Evolutionary conservation across 2,113 vertebrate genomes (phyloP).

Genomic region (Oreochromis tanganicae): DNA sequence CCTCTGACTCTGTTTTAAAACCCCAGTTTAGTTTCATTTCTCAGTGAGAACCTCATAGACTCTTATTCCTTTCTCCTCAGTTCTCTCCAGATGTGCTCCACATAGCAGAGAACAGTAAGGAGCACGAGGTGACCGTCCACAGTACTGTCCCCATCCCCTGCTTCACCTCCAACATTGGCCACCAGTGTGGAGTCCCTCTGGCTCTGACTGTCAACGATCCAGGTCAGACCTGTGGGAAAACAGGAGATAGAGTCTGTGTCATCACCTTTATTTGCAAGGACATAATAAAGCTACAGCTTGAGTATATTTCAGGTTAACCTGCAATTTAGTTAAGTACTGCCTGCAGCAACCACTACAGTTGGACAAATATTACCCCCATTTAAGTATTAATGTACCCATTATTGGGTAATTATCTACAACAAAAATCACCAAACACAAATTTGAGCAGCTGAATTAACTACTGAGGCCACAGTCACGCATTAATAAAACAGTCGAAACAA

Average conservation of each 20-base stretch:
- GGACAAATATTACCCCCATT: background rate
- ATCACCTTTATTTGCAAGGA: background rate
- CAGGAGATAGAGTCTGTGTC: background rate
- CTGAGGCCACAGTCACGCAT: accelerated
- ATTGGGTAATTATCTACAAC: background rate
- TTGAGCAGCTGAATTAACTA: background rate
- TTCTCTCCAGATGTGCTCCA: slow-evolving; percentile 76
- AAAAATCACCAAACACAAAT: background rate
- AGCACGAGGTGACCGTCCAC: slow-evolving; percentile 71
- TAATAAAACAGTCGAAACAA: background rate
- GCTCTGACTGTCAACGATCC: slow-evolving; percentile 66
- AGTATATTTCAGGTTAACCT: background rate
- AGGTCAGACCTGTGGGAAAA: slow-evolving; percentile 52
- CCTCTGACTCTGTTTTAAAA: background rate
- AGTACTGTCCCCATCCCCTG: slow-evolving; percentile 77
- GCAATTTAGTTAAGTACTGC: background rate
- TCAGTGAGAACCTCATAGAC: background rate
- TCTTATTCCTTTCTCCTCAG: slow-evolving; percentile 32
- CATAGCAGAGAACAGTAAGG: slow-evolving; percentile 73
- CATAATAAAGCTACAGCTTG: background rate
- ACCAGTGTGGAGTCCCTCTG: slow-evolving; percentile 72
- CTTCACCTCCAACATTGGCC: background rate
- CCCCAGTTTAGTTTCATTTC: background rate
- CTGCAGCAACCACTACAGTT: background rate
- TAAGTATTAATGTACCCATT: background rate